Base-by-base conservation (phyloP, 2,113 vertebrate species). In the Oxyruncus cristatus region DNA sequence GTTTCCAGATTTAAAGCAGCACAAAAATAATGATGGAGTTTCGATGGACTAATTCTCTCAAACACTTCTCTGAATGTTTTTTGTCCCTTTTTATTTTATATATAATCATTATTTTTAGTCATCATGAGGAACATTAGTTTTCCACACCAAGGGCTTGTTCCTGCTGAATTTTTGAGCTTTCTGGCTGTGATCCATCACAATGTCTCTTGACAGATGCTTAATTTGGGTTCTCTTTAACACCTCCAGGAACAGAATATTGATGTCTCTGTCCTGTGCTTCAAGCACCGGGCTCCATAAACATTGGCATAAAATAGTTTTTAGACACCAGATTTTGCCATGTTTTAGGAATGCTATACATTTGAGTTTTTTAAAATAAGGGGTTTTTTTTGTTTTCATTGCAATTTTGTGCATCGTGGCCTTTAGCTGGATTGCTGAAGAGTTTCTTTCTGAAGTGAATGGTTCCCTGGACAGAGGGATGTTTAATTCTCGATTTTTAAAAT, bases 121-220 rank as follows among this genome's bases (percentile, higher is more conserved):
- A 72, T n/a, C 4, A 0, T 33, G 47, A 83, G 37, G 68, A 91
- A 50, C 58, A 65, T 92, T 71, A 85, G 63, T 70, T 79, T 93
- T 79, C 82, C 66, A 73, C 46, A 76, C 74, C 41, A 73, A 17
- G 85, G 39, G 24, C 32, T 92, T 79, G 62, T 85, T 95, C 70
- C 33, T 97, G 71, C 47, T 66, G 62, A 68, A 66, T 85, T 79
- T 74, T 82, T 68, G 58, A 94, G 78, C 82, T 93, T 85, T 50
- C 44, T 97, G 86, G 56, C 77, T 76, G 37, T 49, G 53, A 33
- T 87, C 89, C 88, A 88, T 91, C 50, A 50, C 88, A 87, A 74
- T 81, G 63, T 81, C 65, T 90, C 49, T 81, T 95, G 81, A 59
- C 80, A 94, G 93, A 91, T 96, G 92, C 93, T 92, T 96, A 89